A percentile compares a stretch with the other conserved stretches of the same genome.
Evolutionary conservation across 2,797 vertebrate species (phyloP).

Genomic region (Macrochelys suwanniensis): DNA sequence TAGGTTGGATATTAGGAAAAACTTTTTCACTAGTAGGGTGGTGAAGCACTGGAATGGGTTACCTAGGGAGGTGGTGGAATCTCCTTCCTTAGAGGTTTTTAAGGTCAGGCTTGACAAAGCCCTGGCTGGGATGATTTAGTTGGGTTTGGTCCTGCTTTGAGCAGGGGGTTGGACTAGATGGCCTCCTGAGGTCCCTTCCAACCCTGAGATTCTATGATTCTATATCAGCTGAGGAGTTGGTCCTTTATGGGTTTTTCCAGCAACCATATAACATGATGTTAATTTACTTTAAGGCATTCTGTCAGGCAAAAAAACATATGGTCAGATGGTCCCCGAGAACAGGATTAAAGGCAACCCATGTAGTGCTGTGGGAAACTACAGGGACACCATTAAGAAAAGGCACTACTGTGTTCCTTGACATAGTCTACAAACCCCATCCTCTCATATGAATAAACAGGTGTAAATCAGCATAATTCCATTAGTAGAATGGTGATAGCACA

Average conservation of each 20-base stretch:
- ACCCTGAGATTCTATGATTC: too few species aligned
- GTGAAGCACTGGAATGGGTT: too few species aligned
- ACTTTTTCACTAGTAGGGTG: too few species aligned
- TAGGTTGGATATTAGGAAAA: too few species aligned
- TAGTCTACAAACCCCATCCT: not conserved
- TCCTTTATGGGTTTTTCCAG: not conserved
- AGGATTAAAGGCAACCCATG: not conserved
- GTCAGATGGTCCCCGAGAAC: not conserved
- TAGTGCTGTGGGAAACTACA: not conserved
- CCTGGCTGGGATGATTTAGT: too few species aligned
- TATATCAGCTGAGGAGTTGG: rapidly evolving
- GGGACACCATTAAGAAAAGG: not conserved
- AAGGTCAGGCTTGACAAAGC: too few species aligned
- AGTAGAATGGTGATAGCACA: not conserved
- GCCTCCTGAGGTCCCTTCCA: too few species aligned
- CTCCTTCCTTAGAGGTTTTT: too few species aligned
- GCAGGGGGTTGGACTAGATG: too few species aligned
- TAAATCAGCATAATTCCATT: not conserved
- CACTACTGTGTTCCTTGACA: rapidly evolving
- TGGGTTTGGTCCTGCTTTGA: too few species aligned
- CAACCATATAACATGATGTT: not conserved
- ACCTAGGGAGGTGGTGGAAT: too few species aligned
- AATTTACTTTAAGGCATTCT: not conserved
- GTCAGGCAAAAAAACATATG: not conserved
- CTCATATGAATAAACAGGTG: not conserved